Conservation (phyloP, 2,797 vertebrate species). For the Sebastes jordani region DNA sequence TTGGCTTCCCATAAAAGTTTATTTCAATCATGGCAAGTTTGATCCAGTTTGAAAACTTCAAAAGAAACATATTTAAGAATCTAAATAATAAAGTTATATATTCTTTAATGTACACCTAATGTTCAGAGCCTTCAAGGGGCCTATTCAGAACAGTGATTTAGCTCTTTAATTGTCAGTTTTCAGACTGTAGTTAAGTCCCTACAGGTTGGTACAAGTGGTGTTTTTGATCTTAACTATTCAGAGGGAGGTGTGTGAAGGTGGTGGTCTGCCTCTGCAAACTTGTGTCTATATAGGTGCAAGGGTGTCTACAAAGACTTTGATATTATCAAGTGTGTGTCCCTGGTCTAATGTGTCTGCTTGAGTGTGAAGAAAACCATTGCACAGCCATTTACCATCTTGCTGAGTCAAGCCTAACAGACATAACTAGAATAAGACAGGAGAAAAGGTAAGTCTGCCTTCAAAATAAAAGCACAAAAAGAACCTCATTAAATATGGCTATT, state of each 20-base stretch:
- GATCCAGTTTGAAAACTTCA: background rate
- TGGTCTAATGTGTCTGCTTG: background rate
- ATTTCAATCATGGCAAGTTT: constrained; percentile 10
- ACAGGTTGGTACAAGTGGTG: constrained; percentile 1
- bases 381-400: background rate
- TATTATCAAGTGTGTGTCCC: background rate
- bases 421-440: background rate
- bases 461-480: constrained; percentile 18
- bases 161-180: constrained; percentile 25
- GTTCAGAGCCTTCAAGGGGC: background rate
- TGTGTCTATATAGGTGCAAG: background rate
- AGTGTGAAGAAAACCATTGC: background rate
- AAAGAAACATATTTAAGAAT: background rate
- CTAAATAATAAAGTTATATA: background rate
- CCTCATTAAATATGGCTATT: background rate
- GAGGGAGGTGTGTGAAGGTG: background rate
- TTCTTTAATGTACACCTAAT: background rate
- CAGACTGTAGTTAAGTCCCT: background rate
- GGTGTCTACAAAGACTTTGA: background rate
- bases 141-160: background rate
- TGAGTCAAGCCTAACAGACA: background rate
- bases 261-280: background rate
- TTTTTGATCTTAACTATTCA: background rate
- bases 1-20: constrained; percentile 27
- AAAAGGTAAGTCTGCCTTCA: constrained; percentile 7